Conservation (phyloP, 2,797 vertebrate genomes). For the Capromys pilorides region DNA sequence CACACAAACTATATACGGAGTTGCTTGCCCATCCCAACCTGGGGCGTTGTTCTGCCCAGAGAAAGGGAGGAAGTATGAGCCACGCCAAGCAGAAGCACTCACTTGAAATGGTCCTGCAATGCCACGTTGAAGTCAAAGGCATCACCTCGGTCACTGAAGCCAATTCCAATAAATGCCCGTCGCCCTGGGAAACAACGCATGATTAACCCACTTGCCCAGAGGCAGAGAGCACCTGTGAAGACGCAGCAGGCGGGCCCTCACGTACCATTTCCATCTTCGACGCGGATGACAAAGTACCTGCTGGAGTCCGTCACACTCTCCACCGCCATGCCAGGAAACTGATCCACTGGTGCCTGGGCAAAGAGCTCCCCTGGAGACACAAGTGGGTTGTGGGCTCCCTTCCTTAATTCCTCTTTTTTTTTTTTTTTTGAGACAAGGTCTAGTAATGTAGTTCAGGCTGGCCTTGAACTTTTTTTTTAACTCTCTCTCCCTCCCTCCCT, state of each 20-base stretch:
- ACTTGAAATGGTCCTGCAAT: constrained; percentile 99
- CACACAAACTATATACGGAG: background rate
- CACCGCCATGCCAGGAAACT: constrained; percentile 93
- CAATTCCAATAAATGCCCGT: constrained; percentile 96
- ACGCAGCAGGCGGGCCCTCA: rapidly evolving
- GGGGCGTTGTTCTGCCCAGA: background rate
- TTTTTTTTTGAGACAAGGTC: background rate
- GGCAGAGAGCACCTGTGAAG: background rate
- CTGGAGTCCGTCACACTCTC: constrained; percentile 96
- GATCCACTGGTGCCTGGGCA: constrained; percentile 94
- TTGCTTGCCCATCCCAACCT: background rate
- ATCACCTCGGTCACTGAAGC: constrained; percentile 96
- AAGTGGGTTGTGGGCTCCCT: background rate
- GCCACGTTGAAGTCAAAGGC: constrained; percentile 99
- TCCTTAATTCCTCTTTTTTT: background rate
- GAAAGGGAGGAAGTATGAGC: background rate
- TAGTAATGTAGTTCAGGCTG: background rate
- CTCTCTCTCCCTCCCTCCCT: too few species aligned
- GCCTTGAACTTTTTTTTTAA: background rate
- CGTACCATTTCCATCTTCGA: constrained; percentile 94
- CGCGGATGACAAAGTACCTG: constrained; percentile 94
- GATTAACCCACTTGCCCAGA: background rate
- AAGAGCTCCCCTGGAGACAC: constrained; percentile 93
- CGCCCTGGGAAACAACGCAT: constrained; percentile 87
- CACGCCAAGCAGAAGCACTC: constrained; percentile 78